Base-by-base conservation (phyloP, 2,797 vertebrate species). In the Trachurus trachurus region DNA sequence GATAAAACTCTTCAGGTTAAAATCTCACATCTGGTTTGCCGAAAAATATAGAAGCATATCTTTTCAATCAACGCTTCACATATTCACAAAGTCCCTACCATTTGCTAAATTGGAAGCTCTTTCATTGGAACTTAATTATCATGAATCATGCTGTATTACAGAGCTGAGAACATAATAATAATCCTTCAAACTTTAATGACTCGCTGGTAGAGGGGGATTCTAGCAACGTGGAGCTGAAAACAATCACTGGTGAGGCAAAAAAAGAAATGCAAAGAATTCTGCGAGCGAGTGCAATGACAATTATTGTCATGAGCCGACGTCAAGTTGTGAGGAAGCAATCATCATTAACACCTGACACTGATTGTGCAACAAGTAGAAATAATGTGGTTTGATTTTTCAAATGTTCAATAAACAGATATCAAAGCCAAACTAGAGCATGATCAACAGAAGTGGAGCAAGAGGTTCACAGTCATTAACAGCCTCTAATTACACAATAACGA, bases 91-190 rank as follows among this genome's bases (percentile, higher is more conserved):
- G 16, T 16, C 44, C 3, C 42, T 15, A 45, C 72, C 62, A 69
- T 66, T 79, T 21, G 19, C 26, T 26, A 26, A 68, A 66, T 63
- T 58, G 56, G 47, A 66, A 61, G 29, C 40, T 52, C 50, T 73
- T 82, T 71, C 40, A 80, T 56, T 68, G 62, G 54, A 76, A 71
- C 63, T 74, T 65, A 54, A 78, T 81, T 76, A 74, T 74, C 58
- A 73, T 67, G 34, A 81, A 85, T 83, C 67, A 68, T 42, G 58
- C 31, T 29, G 26, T 54, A 79, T 74, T 71, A 82, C 79, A 61
- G 45, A 56, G 39, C 10, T 10, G 61, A 56, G 68, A 84, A 71
- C 29, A 49, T 52, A 69, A 81, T 80, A 54, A 74, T 61, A 82
- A 72, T 72, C 40, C 61, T 69, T 29, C 50, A 69, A 17, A 56